Percentiles rank a stretch among this genome's conserved stretches.
These are phyloP conservation scores for Halcyon chelicuti DNA, from an alignment of 2,797 vertebrate species.

Conservation along the genomic window DNA sequence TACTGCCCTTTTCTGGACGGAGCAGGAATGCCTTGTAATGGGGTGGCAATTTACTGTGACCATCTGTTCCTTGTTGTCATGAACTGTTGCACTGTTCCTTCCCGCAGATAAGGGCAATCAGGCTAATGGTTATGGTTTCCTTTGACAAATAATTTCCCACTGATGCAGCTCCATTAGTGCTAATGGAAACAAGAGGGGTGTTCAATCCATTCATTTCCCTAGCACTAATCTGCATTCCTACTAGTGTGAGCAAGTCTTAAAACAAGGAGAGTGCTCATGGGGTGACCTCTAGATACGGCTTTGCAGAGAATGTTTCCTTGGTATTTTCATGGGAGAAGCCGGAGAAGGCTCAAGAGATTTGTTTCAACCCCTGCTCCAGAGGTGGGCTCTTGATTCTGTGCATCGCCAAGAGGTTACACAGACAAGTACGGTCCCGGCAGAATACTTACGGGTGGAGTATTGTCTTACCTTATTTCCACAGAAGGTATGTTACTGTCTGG, in stretches of 20 bases:
- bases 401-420: not conserved
- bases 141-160: not conserved
- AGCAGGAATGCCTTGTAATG: not conserved
- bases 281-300: not conserved
- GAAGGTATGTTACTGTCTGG: accelerated
- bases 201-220: not conserved
- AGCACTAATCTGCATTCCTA: accelerated
- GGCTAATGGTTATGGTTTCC: not conserved
- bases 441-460: not conserved
- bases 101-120: not conserved
- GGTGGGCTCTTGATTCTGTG: not conserved
- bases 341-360: not conserved
- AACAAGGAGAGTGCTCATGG: accelerated
- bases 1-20: not conserved
- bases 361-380: not conserved
- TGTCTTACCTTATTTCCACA: conserved; percentile 46
- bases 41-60: not conserved
- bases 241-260: not conserved
- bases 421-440: not conserved
- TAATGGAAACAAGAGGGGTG: not conserved
- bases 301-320: not conserved
- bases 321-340: not conserved
- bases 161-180: not conserved
- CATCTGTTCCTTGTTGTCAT: not conserved
- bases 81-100: not conserved